Percentiles rank a stretch among this genome's conserved stretches.
Evolutionary conservation across 1,140 invertebrate genomes (phyloP).

Genomic region (Penaeus vannamei): DNA sequence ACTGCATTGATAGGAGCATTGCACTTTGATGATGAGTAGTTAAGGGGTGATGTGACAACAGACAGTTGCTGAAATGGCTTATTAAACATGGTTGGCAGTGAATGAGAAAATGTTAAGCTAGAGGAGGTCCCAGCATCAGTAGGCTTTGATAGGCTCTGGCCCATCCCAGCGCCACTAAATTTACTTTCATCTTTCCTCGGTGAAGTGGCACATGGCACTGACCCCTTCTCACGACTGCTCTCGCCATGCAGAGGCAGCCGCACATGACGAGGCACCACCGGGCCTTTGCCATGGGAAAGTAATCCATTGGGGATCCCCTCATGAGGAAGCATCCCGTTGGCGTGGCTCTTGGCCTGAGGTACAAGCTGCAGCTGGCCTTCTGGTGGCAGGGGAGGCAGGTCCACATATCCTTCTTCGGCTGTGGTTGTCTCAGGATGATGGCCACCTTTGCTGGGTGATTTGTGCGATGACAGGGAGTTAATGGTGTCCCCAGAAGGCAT

Average conservation of each 20-base stretch:
- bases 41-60: constrained; percentile 7
- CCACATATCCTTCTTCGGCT: constrained; percentile 32
- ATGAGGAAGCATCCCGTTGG: constrained; percentile 29
- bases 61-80: constrained; percentile 41
- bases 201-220: constrained; percentile 2
- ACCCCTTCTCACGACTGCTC: constrained; percentile 23
- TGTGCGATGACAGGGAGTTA: not conserved
- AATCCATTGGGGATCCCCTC: constrained; percentile 33
- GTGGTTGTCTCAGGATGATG: constrained; percentile 17
- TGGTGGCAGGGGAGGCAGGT: constrained; percentile 18
- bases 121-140: not conserved
- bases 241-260: constrained; percentile 31
- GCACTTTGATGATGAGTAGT: not conserved
- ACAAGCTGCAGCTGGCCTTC: not conserved
- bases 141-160: not conserved
- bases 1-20: not conserved
- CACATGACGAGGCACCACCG: constrained; percentile 6
- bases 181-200: not conserved
- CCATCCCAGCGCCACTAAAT: not conserved
- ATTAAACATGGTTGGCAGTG: constrained; percentile 51
- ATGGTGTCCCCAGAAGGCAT: constrained; percentile 49
- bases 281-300: not conserved
- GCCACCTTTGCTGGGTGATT: not conserved
- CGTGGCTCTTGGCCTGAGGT: not conserved
- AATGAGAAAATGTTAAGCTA: not conserved